phyloP scores from a whole-genome alignment of 2,113 vertebrate species.

The Dasyurus viverrinus region DNA sequence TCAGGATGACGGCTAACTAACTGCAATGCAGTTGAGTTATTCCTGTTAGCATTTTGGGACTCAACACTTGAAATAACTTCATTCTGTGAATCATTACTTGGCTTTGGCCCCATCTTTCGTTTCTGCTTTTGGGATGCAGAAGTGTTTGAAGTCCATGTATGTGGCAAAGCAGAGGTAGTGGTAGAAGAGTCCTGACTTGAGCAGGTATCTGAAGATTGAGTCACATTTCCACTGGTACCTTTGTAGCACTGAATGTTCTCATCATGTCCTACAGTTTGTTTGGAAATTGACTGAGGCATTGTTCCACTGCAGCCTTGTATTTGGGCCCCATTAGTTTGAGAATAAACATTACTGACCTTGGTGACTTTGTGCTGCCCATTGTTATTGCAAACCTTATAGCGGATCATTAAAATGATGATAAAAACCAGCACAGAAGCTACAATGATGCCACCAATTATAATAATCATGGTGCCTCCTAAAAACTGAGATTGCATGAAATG shows the following conservation, averaged over 20 bases:
- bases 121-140: constrained; percentile 90
- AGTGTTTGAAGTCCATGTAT: constrained; percentile 89
- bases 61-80: constrained; percentile 86
- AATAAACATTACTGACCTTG: constrained; percentile 94
- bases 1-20: constrained; percentile 70
- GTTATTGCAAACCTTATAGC: constrained; percentile 97
- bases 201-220: constrained; percentile 86
- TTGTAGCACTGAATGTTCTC: constrained; percentile 89
- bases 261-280: constrained; percentile 90
- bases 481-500: constrained; percentile 99
- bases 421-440: constrained; percentile 98
- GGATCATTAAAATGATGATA: constrained; percentile 99
- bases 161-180: constrained; percentile 89
- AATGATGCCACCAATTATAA: constrained; percentile 99
- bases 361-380: constrained; percentile 91
- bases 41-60: constrained; percentile 96
- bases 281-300: constrained; percentile 90
- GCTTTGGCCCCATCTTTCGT: constrained; percentile 90
- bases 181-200: constrained; percentile 90
- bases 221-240: constrained; percentile 80
- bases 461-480: constrained; percentile 99
- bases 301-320: constrained; percentile 87
- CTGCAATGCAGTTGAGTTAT: constrained; percentile 95
- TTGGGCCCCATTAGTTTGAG: constrained; percentile 95
- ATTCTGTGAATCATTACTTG: constrained; percentile 77